Evolutionary conservation across 2,797 vertebrate species (phyloP).

Genomic region (Sorex maritimensis): DNA sequence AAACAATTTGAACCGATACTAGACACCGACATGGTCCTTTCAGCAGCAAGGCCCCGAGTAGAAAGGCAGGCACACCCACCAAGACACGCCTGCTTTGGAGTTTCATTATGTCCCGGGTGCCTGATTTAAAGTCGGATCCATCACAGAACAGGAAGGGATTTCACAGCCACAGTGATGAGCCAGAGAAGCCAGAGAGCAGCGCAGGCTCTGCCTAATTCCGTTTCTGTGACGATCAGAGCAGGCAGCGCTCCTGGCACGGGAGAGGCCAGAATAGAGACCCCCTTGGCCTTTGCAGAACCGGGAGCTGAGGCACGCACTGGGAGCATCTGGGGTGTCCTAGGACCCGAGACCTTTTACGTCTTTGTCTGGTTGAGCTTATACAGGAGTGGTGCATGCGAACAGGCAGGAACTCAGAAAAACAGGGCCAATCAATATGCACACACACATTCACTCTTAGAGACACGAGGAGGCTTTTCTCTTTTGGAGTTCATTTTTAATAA

Average conservation of each 20-base stretch:
- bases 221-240: not conserved
- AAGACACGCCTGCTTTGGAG: not conserved
- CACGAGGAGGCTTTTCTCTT: not conserved
- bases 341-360: not conserved
- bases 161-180: not conserved
- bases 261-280: not conserved
- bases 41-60: not conserved
- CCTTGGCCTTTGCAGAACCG: accelerated
- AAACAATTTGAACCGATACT: too few species aligned
- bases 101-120: slow-evolving; percentile 37
- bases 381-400: not conserved
- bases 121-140: slow-evolving; percentile 27
- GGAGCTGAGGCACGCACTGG: not conserved
- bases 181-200: not conserved
- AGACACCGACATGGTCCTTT: not conserved
- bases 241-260: not conserved
- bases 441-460: not conserved
- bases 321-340: not conserved
- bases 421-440: too few species aligned
- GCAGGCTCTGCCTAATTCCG: accelerated
- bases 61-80: not conserved
- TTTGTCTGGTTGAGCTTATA: not conserved
- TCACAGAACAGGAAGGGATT: not conserved
- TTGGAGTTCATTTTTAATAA: not conserved
- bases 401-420: not conserved